Evolutionary conservation across 2,888 invertebrate species (phyloP), one percentile per base, ranked within the genome.

Genomic region (Melanostoma scalare): DNA sequence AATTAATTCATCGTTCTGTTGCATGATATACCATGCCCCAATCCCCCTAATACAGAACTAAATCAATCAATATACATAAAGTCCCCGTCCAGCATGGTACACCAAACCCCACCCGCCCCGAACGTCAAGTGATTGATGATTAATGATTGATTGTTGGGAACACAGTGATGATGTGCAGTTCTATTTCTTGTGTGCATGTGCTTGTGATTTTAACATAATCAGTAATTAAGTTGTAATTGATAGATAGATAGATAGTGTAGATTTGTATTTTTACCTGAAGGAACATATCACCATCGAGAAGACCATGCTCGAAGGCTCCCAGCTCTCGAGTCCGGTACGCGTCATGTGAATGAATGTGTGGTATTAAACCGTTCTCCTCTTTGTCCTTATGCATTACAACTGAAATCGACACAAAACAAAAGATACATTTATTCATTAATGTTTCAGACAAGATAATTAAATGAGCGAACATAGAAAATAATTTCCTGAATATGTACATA

Each of bases 341-440:
- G 87, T 94, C 94, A 84, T 94, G 92, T 85, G 93, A 90, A 89
- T 93, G 94, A 61, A 93, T 93, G 90, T 95, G 96, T 76, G 91
- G 90, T 89, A 94, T 92, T 86, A 95, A 93, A 87, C 93, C 93
- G 85, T 96, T 96, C 88, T 97, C 97, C 91, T 97, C 97, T 91
- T 97, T 97, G 89, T 97, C 97, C 92, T 97, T 97, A 94, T 97
- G 96, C 96, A 97, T 96, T 89, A 97, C 97, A 92, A 97, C 97
- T 97, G 94, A 0, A 95, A 95, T 35, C 84, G 2, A 56, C n/a
- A 80, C 46, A 80, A 31, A 71, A 44, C 48, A n/a, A 56, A 56
- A 68, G 30, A 63, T 36, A 36, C 35, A 42, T 30, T 40, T 31
- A 55, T 55, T 56, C 71, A 73, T 79, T 80, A 79, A 75, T 76